Base-by-base conservation (phyloP, 2,797 vertebrate species). In the Siniperca undulata region DNA sequence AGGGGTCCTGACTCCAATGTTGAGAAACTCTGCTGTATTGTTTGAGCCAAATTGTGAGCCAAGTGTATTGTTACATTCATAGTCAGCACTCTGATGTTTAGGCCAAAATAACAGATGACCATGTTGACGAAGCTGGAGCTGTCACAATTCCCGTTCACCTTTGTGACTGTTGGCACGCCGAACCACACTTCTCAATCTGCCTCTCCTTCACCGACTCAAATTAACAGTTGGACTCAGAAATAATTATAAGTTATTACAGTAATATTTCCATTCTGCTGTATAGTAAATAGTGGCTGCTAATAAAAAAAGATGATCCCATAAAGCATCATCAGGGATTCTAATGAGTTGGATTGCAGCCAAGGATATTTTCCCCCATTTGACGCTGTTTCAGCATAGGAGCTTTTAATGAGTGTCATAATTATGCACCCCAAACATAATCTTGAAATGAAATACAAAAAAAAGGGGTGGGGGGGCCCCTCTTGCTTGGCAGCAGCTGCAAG, bases 321-420 rank as follows among this genome's bases (percentile, higher is more conserved):
- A 94, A 93, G 91, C 68, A 69, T 90, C 88, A 91, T 91, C 84
- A 70, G 80, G 84, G 89, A 92, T 86, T 92, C 85, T 95, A 95
- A 95, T 94, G 93, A 95, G 89, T 89, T 95, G 94, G 93, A 92
- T 68, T 2, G 56, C 70, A 89, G 93, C 94, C 94, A 94, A 89
- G 71, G 82, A 92, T 90, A 91, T 92, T 92, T 92, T n/a, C 80
- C 91, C 89, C 90, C 77, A 89, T 92, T 92, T 93, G 91, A 94
- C 74, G 80, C 78, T 77, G 77, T 93, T 93, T 94, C 87, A 89
- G 87, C 87, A 80, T 76, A 89, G 90, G 90, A 90, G 80, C 89
- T 87, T 94, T 94, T 94, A 95, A 95, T 94, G 91, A 94, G 92
- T 91, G 89, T 92, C 89, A 90, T 93, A 92, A 93, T 94, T 93